Base-by-base conservation (phyloP, 1,140 invertebrate species). In the Copidosoma floridanum region DNA sequence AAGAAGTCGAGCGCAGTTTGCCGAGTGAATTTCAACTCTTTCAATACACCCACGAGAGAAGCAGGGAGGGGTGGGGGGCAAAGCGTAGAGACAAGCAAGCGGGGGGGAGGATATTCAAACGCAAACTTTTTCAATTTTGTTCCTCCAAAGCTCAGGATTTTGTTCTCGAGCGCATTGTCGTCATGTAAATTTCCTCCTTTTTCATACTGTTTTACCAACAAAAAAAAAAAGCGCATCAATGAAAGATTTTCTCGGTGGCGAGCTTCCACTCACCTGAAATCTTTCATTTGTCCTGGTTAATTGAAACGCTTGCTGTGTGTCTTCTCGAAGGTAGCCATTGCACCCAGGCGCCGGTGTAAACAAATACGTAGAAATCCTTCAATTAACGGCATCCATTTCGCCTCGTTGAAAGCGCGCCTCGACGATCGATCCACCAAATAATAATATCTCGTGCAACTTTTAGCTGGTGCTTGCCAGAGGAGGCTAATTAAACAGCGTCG, bases 401-500 rank as follows among this genome's bases (percentile, higher is more conserved):
- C 32, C 38, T 57, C 44, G 32, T 57, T 52, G 52, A 59, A 59
- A 59, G 47, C 48, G 2, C 12, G 46, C n/a, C n/a, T n/a, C n/a
- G n/a, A n/a, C n/a, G n/a, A n/a, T n/a, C n/a, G n/a, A n/a, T n/a
- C n/a, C n/a, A n/a, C n/a, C n/a, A n/a, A n/a, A n/a, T n/a, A n/a
- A n/a, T n/a, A n/a, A n/a, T n/a, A n/a, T n/a, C n/a, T n/a, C n/a
- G n/a, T n/a, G n/a, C n/a, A n/a, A n/a, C n/a, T n/a, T n/a, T n/a
- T n/a, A n/a, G 24, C 56, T 58, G 23, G 40, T 16, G 24, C 38
- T n/a, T 18, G 35, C 29, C 32, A 55, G n/a, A 23, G 40, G 61
- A 21, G 47, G 65, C 60, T 75, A 75, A 77, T 78, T 76, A 75
- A 75, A 78, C 73, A 66, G 16, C 20, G 50, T 41, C 21, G 40